Percentiles rank a stretch among this genome's conserved stretches.
Evolutionary conservation across 2,113 vertebrate species (phyloP).

Genomic region (Casuarius casuarius): DNA sequence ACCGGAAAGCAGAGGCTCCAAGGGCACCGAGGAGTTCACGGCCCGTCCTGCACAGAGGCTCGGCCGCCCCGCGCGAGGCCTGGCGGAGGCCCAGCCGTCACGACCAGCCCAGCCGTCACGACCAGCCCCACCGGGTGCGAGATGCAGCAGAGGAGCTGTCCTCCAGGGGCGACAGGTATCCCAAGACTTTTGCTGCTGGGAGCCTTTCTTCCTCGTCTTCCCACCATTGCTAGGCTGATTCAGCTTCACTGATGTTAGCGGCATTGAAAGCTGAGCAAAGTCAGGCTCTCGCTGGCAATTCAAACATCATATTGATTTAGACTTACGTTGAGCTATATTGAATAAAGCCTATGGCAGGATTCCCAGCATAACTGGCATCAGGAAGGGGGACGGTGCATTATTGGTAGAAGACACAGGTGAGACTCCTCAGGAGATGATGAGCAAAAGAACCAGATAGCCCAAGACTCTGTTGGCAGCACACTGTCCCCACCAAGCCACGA

Average conservation of each 20-base stretch:
- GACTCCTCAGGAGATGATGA: not conserved
- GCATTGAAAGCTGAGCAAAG: not conserved
- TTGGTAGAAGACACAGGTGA: not conserved
- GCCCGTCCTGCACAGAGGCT: not conserved
- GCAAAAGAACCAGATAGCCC: not conserved
- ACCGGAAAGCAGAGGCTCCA: not conserved
- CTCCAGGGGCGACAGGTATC: not conserved
- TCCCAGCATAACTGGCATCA: rapidly evolving
- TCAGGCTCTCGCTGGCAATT: not conserved
- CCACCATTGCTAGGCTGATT: not conserved
- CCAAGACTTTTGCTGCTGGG: not conserved
- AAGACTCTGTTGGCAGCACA: not conserved
- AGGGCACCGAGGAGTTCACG: not conserved
- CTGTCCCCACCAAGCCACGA: not conserved
- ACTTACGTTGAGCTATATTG: not conserved
- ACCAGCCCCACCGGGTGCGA: too few relatives aligned
- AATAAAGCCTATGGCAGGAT: not conserved
- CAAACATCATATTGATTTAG: not conserved
- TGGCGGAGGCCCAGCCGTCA: not conserved
- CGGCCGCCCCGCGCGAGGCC: not conserved
- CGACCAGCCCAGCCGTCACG: not conserved
- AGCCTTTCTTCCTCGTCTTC: not conserved
- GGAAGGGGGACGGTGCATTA: not conserved
- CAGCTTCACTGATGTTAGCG: not conserved
- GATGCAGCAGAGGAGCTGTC: not conserved